Evolutionary conservation across 1,140 invertebrate species (phyloP), one percentile per base, ranked within the genome.

Genomic region (Asobara japonica): DNA sequence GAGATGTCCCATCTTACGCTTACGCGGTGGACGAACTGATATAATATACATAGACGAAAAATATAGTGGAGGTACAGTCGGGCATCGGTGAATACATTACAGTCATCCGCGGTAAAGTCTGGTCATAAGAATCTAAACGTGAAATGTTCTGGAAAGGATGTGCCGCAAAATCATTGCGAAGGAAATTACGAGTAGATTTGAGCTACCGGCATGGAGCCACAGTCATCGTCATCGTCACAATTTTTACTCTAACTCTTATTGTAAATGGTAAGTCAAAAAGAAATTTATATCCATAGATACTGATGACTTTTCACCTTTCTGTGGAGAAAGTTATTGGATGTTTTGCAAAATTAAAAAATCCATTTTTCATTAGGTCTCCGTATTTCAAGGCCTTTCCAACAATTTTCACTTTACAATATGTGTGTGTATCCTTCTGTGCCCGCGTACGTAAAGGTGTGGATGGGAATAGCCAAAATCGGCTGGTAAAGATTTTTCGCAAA

Each of bases 121-220:
- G 69, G 61, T 72, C 74, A 62, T 38, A 75, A 76, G 70, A 64
- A 64, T 73, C 56, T 73, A 48, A 48, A 64, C 72, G 76, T 77
- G 81, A 82, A 82, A 82, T 82, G 81, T 79, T 77, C 75, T 76
- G 75, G 76, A 79, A 81, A 81, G 74, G 73, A 82, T 82, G 79
- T 76, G 72, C 68, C 67, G 62, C 77, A 65, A 76, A 74, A 60
- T 73, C 72, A 64, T 60, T 74, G 45, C 68, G 68, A 77, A 80
- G 76, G 69, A 73, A 82, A 81, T 81, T 77, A 77, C 79, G 69
- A 74, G 71, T 69, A 51, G 69, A 73, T 30, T 62, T 29, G 22
- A 62, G 25, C 33, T 61, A 67, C 56, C 65, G 64, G 16, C 74
- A 74, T 73, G 77, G 75, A 41, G 45, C 69, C 45, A 68, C 62